phyloP scores from a whole-genome alignment of 2,888 invertebrate genomes.

The Hyalella azteca region DNA sequence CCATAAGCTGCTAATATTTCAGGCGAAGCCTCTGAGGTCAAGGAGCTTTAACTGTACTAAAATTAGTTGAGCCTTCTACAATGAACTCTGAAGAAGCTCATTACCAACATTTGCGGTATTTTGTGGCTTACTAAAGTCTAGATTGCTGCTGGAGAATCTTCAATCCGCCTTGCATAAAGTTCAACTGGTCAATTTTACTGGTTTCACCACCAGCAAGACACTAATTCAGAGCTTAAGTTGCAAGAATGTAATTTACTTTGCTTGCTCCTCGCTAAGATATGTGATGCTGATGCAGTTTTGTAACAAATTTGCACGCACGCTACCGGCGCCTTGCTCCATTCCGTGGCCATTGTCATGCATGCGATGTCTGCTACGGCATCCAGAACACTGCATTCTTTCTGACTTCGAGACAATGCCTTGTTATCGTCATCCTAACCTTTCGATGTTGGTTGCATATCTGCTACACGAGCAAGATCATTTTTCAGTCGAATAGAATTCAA shows the following conservation, averaged over 20 bases:
- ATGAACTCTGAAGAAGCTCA: background rate
- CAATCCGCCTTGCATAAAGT: no score
- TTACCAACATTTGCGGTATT: constrained; percentile 6
- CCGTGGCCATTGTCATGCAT: constrained; percentile 5
- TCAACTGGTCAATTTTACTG: background rate
- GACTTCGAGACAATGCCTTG: no score
- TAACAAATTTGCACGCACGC: background rate
- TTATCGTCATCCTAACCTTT: no score
- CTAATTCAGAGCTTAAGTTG: background rate
- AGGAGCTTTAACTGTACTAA: background rate
- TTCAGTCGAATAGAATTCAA: no score
- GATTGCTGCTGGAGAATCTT: background rate
- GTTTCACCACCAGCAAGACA: background rate
- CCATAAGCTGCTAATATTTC: background rate
- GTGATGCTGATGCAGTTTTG: background rate
- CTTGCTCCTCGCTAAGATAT: constrained; percentile 1
- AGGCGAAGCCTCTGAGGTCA: background rate
- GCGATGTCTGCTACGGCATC: no score
- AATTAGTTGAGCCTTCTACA: constrained; percentile 10
- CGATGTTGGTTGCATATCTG: no score
- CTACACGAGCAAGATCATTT: no score
- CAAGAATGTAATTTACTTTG: background rate
- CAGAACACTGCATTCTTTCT: no score
- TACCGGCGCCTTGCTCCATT: background rate
- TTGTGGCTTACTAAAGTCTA: background rate